phyloP scores from a whole-genome alignment of 2,888 invertebrate genomes.

The Nomada ferruginata region DNA sequence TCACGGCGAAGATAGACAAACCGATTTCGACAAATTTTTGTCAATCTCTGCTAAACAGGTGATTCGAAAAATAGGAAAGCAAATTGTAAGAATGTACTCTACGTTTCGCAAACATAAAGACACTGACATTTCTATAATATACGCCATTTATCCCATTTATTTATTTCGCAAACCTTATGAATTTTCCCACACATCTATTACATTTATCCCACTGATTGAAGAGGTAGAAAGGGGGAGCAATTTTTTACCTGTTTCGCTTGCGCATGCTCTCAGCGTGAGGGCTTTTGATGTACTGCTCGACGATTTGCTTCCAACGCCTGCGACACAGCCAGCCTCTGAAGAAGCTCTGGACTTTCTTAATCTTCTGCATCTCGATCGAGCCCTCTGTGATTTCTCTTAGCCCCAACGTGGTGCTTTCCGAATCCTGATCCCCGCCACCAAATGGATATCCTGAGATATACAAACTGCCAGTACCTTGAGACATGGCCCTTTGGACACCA shows the following conservation, averaged over 20 bases:
- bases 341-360: constrained; percentile 95
- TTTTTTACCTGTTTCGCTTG: constrained; percentile 91
- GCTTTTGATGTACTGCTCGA: constrained; percentile 96
- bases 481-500: constrained; percentile 71
- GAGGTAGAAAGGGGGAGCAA: constrained; percentile 13
- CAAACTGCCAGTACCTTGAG: constrained; percentile 68
- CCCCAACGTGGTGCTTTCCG: constrained; percentile 56
- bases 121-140: no score
- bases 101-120: no score
- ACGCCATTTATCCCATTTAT: no score
- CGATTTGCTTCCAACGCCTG: constrained; percentile 96
- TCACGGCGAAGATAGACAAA: no score
- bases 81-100: no score
- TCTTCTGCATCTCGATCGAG: constrained; percentile 92
- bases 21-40: no score
- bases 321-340: constrained; percentile 97
- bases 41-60: no score
- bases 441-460: constrained; percentile 10
- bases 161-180: no score
- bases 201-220: no score
- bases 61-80: no score
- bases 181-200: no score
- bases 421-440: constrained; percentile 15
- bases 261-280: constrained; percentile 97
- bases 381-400: constrained; percentile 85